These are phyloP conservation scores for Acropternis orthonyx DNA, from an alignment of 2,797 vertebrate species.

Conservation along the genomic window DNA sequence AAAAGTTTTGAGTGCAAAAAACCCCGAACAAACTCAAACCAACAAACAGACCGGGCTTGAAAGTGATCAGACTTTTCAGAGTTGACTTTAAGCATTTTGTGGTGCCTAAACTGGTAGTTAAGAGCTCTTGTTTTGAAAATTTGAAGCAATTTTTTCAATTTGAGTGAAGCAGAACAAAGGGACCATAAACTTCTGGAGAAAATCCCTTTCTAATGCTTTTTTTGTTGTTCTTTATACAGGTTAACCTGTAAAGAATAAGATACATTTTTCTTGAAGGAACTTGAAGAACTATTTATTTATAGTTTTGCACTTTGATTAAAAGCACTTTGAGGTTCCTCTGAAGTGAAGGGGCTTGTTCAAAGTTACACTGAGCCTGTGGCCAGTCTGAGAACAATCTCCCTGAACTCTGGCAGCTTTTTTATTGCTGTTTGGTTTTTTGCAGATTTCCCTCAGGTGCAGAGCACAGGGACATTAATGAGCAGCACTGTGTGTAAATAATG, in stretches of 20 bases:
- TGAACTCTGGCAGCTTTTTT: not conserved
- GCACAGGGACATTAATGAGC: not conserved
- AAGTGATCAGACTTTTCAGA: not conserved
- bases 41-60: fast-evolving
- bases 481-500: not conserved
- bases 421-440: not conserved
- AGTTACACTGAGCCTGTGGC: not conserved
- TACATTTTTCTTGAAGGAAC: not conserved
- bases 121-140: not conserved
- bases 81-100: not conserved
- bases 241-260: not conserved
- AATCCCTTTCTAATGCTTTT: fast-evolving
- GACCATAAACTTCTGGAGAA: not conserved
- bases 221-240: fast-evolving
- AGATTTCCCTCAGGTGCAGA: not conserved
- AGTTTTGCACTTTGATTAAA: not conserved
- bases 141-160: not conserved
- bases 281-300: fast-evolving
- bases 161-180: not conserved
- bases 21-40: fast-evolving
- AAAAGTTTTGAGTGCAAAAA: not conserved
- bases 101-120: not conserved
- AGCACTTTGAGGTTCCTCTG: fast-evolving
- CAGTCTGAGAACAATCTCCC: not conserved
- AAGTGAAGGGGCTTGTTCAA: not conserved